A percentile compares a stretch with the other conserved stretches of the same genome.
Evolutionary conservation across 2,888 invertebrate species (phyloP).

Genomic region (Drosophila histrio): DNA sequence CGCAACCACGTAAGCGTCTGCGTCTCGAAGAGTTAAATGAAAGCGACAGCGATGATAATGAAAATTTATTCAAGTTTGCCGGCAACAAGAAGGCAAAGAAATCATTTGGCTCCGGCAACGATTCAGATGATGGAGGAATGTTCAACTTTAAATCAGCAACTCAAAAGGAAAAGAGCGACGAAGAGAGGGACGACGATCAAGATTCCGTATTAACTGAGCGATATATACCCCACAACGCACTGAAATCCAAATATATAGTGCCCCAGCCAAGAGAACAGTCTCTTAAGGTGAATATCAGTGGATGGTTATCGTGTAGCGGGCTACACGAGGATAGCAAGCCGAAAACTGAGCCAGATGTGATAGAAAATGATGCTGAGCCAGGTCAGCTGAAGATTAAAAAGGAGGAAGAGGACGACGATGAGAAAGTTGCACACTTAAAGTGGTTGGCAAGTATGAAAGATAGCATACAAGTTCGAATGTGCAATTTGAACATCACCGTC

Average conservation of each 20-base stretch:
- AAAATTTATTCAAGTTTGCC: constrained; percentile 78
- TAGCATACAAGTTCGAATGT: constrained; percentile 75
- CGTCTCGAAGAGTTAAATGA: constrained; percentile 72
- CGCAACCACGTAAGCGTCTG: constrained; percentile 62
- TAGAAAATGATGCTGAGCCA: constrained; percentile 10
- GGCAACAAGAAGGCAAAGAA: constrained; percentile 43
- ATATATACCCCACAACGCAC: constrained; percentile 31
- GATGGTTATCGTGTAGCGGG: constrained; percentile 80
- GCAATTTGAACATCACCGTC: constrained; percentile 52
- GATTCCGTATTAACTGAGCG: constrained; percentile 59
- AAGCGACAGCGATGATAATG: constrained; percentile 76
- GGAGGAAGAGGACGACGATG: constrained; percentile 31
- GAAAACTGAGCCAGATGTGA: constrained; percentile 1
- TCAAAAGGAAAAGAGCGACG: not conserved
- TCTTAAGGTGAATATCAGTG: constrained; percentile 60
- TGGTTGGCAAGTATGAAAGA: constrained; percentile 76
- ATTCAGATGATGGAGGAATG: constrained; percentile 52
- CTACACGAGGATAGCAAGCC: constrained; percentile 61
- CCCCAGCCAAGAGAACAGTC: constrained; percentile 61
- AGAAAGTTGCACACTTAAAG: constrained; percentile 47
- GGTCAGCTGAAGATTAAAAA: constrained; percentile 35
- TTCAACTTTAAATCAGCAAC: constrained; percentile 54
- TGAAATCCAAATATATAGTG: constrained; percentile 51
- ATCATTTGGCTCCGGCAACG: not conserved
- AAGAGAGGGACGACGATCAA: constrained; percentile 27